Percentiles rank a stretch among this genome's conserved stretches.
Evolutionary conservation across 2,888 invertebrate genomes (phyloP).

Genomic region (Oligia fasciuncula): DNA sequence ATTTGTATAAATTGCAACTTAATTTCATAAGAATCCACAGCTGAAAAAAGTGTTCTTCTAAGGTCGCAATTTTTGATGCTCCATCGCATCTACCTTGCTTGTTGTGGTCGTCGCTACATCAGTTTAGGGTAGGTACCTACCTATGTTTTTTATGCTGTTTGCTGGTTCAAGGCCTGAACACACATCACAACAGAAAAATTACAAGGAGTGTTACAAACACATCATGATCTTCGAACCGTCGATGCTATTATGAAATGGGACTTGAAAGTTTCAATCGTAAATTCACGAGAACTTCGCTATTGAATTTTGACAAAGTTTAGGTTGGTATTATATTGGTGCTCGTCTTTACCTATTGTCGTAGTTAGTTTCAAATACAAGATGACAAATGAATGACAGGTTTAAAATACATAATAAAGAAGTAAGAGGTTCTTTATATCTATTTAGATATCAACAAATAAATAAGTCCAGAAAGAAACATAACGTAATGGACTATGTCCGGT

Average conservation of each 20-base stretch:
- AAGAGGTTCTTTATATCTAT: no score
- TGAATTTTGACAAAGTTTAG: background rate
- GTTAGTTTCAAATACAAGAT: background rate
- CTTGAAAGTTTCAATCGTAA: background rate
- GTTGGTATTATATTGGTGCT: background rate
- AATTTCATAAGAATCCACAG: no score
- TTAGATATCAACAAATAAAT: background rate
- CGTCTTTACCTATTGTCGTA: background rate
- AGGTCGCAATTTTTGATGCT: background rate
- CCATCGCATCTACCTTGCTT: background rate
- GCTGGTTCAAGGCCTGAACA: background rate
- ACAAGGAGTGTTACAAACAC: background rate
- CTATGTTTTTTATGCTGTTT: background rate
- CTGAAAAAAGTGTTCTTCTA: background rate
- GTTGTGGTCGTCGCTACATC: background rate
- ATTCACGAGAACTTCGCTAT: background rate
- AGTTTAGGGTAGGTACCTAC: background rate
- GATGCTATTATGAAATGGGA: background rate
- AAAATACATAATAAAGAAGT: background rate
- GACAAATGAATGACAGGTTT: background rate
- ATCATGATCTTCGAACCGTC: background rate
- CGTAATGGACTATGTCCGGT: background rate
- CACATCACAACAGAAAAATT: background rate
- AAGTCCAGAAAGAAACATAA: background rate
- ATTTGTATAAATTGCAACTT: no score